Base-by-base conservation (phyloP, 2,797 vertebrate genomes). In the Chaetodon trifasciatus region DNA sequence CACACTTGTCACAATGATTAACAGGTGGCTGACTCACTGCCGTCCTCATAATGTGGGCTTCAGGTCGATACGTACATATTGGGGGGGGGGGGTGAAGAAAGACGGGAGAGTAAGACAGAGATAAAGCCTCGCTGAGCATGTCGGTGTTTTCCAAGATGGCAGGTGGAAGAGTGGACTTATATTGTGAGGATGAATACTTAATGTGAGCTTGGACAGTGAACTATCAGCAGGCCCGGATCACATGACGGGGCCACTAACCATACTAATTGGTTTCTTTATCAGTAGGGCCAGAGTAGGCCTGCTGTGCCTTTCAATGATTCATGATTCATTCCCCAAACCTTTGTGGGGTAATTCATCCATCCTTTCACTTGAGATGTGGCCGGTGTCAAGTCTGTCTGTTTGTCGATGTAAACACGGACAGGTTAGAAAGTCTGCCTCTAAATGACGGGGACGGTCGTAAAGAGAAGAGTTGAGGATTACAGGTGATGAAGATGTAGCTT, bases 221-320 rank as follows among this genome's bases (percentile, higher is more conserved):
- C 49, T 39, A 49, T 85, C 74, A 74, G 70, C 56, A 28, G 60
- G 68, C 8, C 17, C 40, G n/a, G 83, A 70, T 93, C 88, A 74
- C 61, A 74, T 92, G 82, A 83, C 90, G 4, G 10, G 49, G 50
- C 58, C 50, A 23, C 63, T 16, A 61, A 79, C 68, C 46, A 52
- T 24, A 37, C 74, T 91, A 91, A 90, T 91, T 84, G 67, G 71
- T 81, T 89, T 85, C 82, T 89, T 89, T 87, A 83, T 82, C 78
- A 61, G 55, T 6, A 4, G 44, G 56, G 61, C 58, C 74, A 76
- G 53, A 67, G 70, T 55, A 58, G 68, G 79, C 66, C 76, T 52
- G 74, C 81, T 49, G 62, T 56, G 71, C 46, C 66, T 86, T 76
- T 94, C 86, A 94, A 95, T 92, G 62, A 92, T 95, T 87, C 42